phyloP scores from a whole-genome alignment of 1,140 invertebrate species.

The Drosophila subpulchrella region DNA sequence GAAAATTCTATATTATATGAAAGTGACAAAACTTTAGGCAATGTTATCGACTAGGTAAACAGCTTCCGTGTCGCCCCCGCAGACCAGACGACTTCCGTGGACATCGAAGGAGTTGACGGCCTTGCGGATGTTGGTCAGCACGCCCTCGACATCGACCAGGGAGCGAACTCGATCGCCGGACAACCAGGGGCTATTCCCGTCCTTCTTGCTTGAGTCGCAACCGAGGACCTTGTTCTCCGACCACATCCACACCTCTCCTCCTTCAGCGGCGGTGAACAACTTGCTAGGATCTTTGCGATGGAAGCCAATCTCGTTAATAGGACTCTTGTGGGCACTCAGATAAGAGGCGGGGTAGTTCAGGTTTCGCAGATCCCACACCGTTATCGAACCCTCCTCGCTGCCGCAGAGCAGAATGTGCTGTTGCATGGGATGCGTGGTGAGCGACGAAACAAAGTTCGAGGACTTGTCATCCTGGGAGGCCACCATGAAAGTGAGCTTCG shows the following conservation, averaged over 20 bases:
- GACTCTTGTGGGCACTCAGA: conserved; percentile 90
- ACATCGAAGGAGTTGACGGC: conserved; percentile 93
- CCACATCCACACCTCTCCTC: conserved; percentile 95
- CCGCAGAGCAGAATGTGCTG: conserved; percentile 91
- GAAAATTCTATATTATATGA: conserved; percentile 6
- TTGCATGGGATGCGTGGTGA: conserved; percentile 93
- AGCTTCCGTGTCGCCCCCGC: conserved; percentile 93
- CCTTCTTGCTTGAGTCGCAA: conserved; percentile 31
- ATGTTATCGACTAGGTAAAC: conserved; percentile 90
- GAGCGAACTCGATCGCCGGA: conserved; percentile 88
- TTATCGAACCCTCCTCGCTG: conserved; percentile 91
- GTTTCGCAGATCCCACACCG: conserved; percentile 95
- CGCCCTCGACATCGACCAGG: conserved; percentile 89
- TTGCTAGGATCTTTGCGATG: conserved; percentile 93
- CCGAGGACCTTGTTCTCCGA: conserved; percentile 85
- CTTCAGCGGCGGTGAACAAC: conserved; percentile 91
- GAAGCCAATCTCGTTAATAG: conserved; percentile 93
- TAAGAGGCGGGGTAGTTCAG: conserved; percentile 92
- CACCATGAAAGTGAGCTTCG: conserved; percentile 88
- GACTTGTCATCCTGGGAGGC: conserved; percentile 87
- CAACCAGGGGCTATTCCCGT: conserved; percentile 86
- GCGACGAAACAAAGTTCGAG: conserved; percentile 88
- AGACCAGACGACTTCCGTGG: conserved; percentile 89
- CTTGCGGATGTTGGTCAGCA: conserved; percentile 89
- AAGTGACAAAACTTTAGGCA: conserved; percentile 13